A percentile compares a stretch with the other conserved stretches of the same genome.
Conservation (phyloP, 2,797 vertebrate genomes). For the Ciconia nigra region DNA sequence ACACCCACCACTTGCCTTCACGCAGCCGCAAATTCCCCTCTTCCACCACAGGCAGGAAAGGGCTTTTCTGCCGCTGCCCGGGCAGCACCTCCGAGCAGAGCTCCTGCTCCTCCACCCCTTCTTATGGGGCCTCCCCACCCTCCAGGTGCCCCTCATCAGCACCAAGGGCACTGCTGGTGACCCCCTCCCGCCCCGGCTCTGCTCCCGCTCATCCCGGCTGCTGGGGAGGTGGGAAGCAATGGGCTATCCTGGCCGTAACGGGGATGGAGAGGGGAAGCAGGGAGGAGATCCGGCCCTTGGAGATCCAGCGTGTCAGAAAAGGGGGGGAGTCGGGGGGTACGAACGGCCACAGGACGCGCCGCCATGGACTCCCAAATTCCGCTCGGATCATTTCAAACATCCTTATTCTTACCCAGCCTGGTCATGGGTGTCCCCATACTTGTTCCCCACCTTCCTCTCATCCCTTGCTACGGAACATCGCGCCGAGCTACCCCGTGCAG, state of each 20-base stretch:
- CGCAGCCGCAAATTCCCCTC: accelerated
- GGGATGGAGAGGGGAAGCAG: not conserved
- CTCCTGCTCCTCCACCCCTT: no score
- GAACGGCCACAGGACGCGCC: accelerated
- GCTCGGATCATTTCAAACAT: not conserved
- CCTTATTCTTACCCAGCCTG: not conserved
- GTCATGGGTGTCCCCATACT: accelerated
- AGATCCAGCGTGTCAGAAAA: accelerated
- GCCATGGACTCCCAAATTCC: not conserved
- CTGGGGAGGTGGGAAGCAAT: not conserved
- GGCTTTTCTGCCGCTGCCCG: accelerated
- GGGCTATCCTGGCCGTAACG: accelerated
- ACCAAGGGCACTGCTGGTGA: accelerated
- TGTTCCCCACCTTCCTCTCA: not conserved
- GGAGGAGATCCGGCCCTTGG: no score
- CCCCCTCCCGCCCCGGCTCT: not conserved
- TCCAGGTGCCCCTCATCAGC: not conserved
- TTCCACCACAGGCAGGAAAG: accelerated
- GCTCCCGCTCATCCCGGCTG: accelerated
- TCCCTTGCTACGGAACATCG: accelerated
- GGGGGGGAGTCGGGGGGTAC: accelerated
- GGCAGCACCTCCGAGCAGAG: accelerated
- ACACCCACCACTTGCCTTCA: not conserved
- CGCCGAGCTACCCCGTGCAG: accelerated
- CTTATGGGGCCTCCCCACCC: not conserved